Conservation (phyloP, 2,113 vertebrate species). For the Cyprinodon brontotheroides region DNA sequence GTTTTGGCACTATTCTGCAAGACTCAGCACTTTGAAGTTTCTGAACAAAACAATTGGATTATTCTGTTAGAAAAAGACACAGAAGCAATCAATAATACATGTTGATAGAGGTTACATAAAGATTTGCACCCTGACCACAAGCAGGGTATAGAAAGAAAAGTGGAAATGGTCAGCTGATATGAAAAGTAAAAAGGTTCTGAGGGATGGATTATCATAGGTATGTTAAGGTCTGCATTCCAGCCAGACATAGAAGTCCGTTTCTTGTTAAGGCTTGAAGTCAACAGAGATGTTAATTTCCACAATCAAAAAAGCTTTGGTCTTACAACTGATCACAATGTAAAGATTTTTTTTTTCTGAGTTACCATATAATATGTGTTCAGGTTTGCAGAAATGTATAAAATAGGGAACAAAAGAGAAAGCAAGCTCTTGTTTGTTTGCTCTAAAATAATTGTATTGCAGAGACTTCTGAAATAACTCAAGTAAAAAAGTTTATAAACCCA, state of each 20-base stretch:
- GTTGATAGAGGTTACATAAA: not conserved
- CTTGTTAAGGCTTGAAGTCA: slow-evolving; percentile 20
- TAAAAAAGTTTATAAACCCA: slow-evolving; percentile 45
- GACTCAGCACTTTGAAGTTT: not conserved
- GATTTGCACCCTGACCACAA: not conserved
- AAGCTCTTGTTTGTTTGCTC: slow-evolving; percentile 10
- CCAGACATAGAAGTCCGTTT: slow-evolving; percentile 54
- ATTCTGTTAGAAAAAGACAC: not conserved
- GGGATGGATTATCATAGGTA: slow-evolving; percentile 50
- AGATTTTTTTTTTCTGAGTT: slow-evolving; percentile 1
- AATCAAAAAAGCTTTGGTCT: slow-evolving; percentile 24
- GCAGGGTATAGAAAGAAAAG: slow-evolving; percentile 9
- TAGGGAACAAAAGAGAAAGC: no score
- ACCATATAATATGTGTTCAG: no score
- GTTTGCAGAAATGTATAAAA: no score
- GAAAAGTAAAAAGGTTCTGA: slow-evolving; percentile 46
- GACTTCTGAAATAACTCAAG: slow-evolving; percentile 27
- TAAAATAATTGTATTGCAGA: slow-evolving; percentile 7
- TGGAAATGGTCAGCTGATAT: slow-evolving; percentile 42
- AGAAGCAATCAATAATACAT: not conserved
- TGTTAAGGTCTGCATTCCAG: slow-evolving; percentile 64
- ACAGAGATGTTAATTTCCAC: slow-evolving; percentile 30
- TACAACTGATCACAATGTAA: slow-evolving; percentile 13
- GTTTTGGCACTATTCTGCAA: not conserved
- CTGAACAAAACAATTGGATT: not conserved